A percentile compares a stretch with the other conserved stretches of the same genome.
Evolutionary conservation across 1,140 invertebrate species (phyloP).

Genomic region (Zaprionus davidi): DNA sequence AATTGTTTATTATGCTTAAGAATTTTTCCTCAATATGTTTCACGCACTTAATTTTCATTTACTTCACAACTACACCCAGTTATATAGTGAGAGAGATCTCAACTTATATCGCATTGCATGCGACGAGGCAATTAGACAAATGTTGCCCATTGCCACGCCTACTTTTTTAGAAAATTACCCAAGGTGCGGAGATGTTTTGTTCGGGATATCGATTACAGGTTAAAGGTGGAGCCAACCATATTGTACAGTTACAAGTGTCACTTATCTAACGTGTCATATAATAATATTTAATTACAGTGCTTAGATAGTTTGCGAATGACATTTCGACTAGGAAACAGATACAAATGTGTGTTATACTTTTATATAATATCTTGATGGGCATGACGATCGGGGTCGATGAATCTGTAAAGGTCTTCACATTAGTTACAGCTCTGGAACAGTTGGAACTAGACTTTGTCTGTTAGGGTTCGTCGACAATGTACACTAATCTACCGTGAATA

Average conservation of each 20-base stretch:
- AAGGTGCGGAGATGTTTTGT: conserved; percentile 35
- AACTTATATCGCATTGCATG: conserved; percentile 1
- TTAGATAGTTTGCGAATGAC: neutral
- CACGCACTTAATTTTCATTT: conserved; percentile 19
- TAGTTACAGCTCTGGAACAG: neutral
- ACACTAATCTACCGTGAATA: conserved; percentile 3
- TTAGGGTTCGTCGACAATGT: neutral
- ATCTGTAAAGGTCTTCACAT: neutral
- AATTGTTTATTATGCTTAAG: conserved; percentile 20
- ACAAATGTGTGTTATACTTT: conserved; percentile 1
- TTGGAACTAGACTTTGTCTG: neutral
- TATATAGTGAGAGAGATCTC: neutral
- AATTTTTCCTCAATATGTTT: conserved; percentile 28
- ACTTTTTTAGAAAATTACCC: conserved; percentile 4
- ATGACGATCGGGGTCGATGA: neutral
- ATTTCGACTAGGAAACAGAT: neutral
- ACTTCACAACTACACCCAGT: neutral
- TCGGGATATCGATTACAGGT: conserved; percentile 49
- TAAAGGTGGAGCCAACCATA: conserved; percentile 38
- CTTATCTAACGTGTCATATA: conserved; percentile 16
- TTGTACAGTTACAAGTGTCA: neutral
- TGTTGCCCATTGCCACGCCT: conserved; percentile 14
- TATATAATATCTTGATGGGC: conserved; percentile 5
- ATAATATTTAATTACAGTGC: conserved; percentile 7
- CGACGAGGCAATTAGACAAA: conserved; percentile 8